Evolutionary conservation across 1,140 invertebrate species (phyloP).

Genomic region (Diachasma alloeum): DNA sequence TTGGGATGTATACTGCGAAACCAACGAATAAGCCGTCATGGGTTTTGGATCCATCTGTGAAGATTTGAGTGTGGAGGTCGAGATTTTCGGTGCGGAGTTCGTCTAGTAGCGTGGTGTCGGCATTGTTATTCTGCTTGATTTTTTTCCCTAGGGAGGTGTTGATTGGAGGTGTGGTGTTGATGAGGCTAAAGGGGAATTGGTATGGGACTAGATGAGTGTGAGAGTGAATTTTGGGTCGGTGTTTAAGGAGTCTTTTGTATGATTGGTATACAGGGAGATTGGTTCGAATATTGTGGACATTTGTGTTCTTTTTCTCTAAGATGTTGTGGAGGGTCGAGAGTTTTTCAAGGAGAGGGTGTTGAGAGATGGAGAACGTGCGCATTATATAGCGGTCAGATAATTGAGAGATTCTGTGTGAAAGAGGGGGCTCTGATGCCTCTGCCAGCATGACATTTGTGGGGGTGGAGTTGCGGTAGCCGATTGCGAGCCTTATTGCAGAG

Average conservation of each 20-base stretch:
- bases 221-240: background rate
- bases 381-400: background rate
- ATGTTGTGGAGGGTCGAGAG: background rate
- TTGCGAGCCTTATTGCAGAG: background rate
- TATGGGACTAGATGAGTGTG: background rate
- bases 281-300: background rate
- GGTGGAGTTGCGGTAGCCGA: no score
- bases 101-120: background rate
- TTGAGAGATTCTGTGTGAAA: background rate
- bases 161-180: background rate
- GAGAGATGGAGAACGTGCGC: background rate
- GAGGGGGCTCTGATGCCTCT: background rate
- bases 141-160: background rate
- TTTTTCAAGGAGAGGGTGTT: background rate
- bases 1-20: background rate
- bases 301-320: background rate
- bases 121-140: background rate
- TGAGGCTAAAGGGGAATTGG: background rate
- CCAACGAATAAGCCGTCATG: background rate
- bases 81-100: background rate
- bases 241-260: background rate
- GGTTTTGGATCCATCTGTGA: background rate
- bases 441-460: background rate
- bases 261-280: background rate
- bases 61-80: background rate